Base-by-base conservation (phyloP, 2,888 invertebrate genomes). In the Clistopyga incitator region DNA sequence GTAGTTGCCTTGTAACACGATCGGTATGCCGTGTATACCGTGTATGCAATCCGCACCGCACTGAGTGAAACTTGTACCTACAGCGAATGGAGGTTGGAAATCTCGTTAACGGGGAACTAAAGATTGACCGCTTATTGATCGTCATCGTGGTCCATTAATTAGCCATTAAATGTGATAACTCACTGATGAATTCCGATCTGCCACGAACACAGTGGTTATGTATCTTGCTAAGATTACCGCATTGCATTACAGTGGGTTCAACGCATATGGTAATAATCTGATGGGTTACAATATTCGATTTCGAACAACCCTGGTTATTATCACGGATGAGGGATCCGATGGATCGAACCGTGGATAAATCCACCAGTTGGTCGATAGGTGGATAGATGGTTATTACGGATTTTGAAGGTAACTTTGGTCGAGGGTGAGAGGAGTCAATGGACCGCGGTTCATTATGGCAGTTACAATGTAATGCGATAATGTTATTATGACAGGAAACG, bases 1-100 rank as follows among this genome's bases (percentile, higher is more conserved):
- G 64, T 45, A 20, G 38, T 38, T 11, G 20, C 56, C 2, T 52
- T 59, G 71, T 79, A 67, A 76, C 71, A 59, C 82, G 74, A 79
- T 75, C 82, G 70, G 71, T 67, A 25, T 71, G 25, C 52, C 54
- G 25, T 56, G 61, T 38, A 38, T 71, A 18, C 52, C 54, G 23
- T 56, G 54, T 38, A 25, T 34, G 68, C 59, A 4, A 45, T 65
- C 52, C 45, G 78, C 13, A 15, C 18, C n/a, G 50, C 18, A 20
- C 25, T 23, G 59, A 38, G 18, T 15, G 50, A 18, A n/a, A 25
- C 56, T 13, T 25, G 13, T 25, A n/a, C n/a, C n/a, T n/a, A 59
- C 45, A 56, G 45, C 47, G 59, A 72, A 72, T 56, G 4, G n/a
- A n/a, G 25, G 23, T 23, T 13, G 15, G 25, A 56, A 25, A 23